Conservation (phyloP, 2,113 vertebrate species). For the Jaculus jaculus region DNA sequence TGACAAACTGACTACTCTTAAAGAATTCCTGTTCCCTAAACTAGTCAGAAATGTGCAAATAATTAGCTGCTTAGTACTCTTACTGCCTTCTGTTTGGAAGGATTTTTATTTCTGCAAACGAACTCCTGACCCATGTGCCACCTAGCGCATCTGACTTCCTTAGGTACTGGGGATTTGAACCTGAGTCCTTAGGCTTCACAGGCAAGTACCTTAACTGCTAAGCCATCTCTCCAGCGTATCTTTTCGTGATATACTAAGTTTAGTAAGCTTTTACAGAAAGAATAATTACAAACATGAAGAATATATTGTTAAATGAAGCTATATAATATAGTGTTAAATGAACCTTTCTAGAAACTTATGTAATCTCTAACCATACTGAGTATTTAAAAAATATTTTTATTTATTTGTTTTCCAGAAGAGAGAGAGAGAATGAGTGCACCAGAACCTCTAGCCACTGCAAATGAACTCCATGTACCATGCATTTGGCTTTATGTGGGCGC, state of each 20-base stretch:
- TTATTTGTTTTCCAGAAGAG: too few species aligned
- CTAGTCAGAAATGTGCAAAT: neutral
- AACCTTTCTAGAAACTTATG: neutral
- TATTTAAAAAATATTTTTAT: neutral
- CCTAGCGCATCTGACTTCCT: too few species aligned
- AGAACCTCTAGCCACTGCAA: too few species aligned
- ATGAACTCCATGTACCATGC: too few species aligned
- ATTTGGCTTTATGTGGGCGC: too few species aligned
- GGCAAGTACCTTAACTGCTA: too few species aligned
- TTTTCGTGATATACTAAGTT: neutral
- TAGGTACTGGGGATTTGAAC: too few species aligned
- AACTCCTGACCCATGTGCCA: too few species aligned
- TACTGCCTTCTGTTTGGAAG: neutral
- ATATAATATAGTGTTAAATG: neutral
- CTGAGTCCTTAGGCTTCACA: too few species aligned
- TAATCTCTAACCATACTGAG: neutral
- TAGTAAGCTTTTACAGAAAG: neutral
- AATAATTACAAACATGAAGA: neutral
- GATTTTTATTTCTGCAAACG: neutral
- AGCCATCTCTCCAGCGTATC: too few species aligned
- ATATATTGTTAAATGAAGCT: neutral
- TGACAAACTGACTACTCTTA: neutral
- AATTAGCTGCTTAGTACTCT: neutral
- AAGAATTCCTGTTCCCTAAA: conserved; percentile 3
- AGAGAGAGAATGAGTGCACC: too few species aligned